Evolutionary conservation across 2,797 vertebrate genomes (phyloP).

Genomic region (Carapus acus): DNA sequence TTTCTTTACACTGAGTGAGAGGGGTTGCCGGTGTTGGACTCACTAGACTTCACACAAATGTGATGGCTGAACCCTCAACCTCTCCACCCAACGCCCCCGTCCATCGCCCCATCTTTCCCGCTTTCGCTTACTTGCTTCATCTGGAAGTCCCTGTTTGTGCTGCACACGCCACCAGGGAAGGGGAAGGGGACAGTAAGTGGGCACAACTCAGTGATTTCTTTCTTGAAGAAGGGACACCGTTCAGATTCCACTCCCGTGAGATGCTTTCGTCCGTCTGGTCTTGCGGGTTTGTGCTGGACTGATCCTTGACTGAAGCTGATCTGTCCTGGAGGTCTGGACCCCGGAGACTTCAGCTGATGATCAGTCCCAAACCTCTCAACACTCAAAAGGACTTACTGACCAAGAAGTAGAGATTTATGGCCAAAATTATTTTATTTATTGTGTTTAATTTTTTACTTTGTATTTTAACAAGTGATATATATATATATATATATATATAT

Average conservation of each 20-base stretch:
- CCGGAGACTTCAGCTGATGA: slow-evolving; percentile 49
- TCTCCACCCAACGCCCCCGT: slow-evolving; percentile 20
- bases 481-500: no score
- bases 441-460: slow-evolving; percentile 45
- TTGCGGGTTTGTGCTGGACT: slow-evolving; percentile 9
- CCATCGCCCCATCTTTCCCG: slow-evolving; percentile 43
- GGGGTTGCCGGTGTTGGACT: slow-evolving; percentile 30
- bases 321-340: slow-evolving; percentile 28
- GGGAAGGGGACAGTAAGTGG: slow-evolving; percentile 4
- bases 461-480: slow-evolving; percentile 62
- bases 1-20: slow-evolving; percentile 48
- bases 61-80: slow-evolving; percentile 31
- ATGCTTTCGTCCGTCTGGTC: slow-evolving; percentile 25
- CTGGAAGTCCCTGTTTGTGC: slow-evolving; percentile 39
- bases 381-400: slow-evolving; percentile 47
- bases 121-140: slow-evolving; percentile 38
- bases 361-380: slow-evolving; percentile 32
- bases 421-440: slow-evolving; percentile 73
- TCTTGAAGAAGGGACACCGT: slow-evolving; percentile 44
- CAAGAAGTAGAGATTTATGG: slow-evolving; percentile 62
- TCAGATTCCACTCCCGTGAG: slow-evolving; percentile 48
- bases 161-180: slow-evolving; percentile 25
- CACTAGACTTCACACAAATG: slow-evolving; percentile 26
- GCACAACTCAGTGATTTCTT: slow-evolving; percentile 44
- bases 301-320: slow-evolving; percentile 35